Base-by-base conservation (phyloP, 2,888 invertebrate genomes). In the Iselma pallidipennis region DNA sequence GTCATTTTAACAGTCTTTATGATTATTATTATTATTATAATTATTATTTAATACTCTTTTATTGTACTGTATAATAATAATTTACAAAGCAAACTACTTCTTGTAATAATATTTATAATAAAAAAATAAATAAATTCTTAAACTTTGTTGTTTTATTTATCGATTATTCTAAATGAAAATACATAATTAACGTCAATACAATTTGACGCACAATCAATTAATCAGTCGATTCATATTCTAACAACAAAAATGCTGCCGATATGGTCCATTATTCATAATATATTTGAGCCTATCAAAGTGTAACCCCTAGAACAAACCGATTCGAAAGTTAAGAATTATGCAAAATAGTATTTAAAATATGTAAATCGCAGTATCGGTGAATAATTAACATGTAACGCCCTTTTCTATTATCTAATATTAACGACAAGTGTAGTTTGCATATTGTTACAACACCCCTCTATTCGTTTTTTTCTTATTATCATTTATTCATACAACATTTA, bases 371-470 rank as follows among this genome's bases (percentile, higher is more conserved):
- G 64, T 71, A 72, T 72, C 72, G 71, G 71, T 66, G 72, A 69
- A 75, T 78, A 79, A 79, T 79, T 79, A 78, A 78, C 77, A 71
- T 66, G 74, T 72, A 69, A 75, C 79, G 76, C 78, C 78, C 69
- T 72, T 71, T 74, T 74, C 71, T 68, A 76, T 78, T 78, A 77
- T 76, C 74, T 70, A 65, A 74, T 68, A 74, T 74, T 71, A 71
- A 68, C 69, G 71, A 78, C 77, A 78, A 79, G 78, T 78, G 77
- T 74, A 75, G 63, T 75, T 74, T 60, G 60, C 64, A 63, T 63
- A 60, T 56, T 49, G 29, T 23, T 14, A 71, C 60, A 65, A 63
- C 66, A 60, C 33, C 64, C 50, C 19, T 9, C 12, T 14, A 21
- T 19, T 25, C n/a, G 7, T 19, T 19, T 10, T 10, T 42, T 45